A percentile compares a stretch with the other conserved stretches of the same genome.
Evolutionary conservation across 2,888 invertebrate genomes (phyloP).

Genomic region (Odontocerum albicorne): DNA sequence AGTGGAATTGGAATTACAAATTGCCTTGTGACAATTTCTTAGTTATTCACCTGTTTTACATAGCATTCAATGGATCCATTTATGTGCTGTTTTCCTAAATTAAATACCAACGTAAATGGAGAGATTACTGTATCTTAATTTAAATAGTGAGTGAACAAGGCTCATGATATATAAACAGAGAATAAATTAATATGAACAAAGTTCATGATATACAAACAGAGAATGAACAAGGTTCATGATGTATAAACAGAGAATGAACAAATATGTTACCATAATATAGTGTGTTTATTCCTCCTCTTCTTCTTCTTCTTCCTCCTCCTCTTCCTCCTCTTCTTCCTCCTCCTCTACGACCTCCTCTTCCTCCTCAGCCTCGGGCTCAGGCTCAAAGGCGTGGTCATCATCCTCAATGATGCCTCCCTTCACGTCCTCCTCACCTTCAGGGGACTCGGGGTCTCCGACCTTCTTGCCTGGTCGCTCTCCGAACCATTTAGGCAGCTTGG

Average conservation of each 20-base stretch:
- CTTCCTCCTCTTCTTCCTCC: conserved; percentile 76
- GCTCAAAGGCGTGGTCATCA: conserved; percentile 65
- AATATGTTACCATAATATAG: not conserved
- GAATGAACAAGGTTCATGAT: too few relatives aligned
- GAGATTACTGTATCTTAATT: too few relatives aligned
- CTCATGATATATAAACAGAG: too few relatives aligned
- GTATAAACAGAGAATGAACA: too few relatives aligned
- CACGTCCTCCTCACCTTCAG: conserved; percentile 88
- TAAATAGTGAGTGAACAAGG: too few relatives aligned
- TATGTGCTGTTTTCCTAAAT: too few relatives aligned
- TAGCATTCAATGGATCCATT: too few relatives aligned
- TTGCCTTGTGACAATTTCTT: not conserved
- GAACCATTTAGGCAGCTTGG: conserved; percentile 94
- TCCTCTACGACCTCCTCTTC: conserved; percentile 70
- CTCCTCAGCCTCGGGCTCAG: conserved; percentile 72
- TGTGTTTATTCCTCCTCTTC: conserved; percentile 53
- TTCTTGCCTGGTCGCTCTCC: conserved; percentile 94
- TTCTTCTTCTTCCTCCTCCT: conserved; percentile 73
- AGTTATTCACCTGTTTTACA: not conserved
- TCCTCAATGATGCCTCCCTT: conserved; percentile 75
- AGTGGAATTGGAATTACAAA: not conserved
- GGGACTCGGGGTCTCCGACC: conserved; percentile 84
- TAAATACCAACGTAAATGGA: too few relatives aligned
- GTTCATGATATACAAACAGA: too few relatives aligned
- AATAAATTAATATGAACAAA: too few relatives aligned